These are phyloP conservation scores for Erpetoichthys calabaricus DNA, from an alignment of 2,797 vertebrate species.

Conservation along the genomic window DNA sequence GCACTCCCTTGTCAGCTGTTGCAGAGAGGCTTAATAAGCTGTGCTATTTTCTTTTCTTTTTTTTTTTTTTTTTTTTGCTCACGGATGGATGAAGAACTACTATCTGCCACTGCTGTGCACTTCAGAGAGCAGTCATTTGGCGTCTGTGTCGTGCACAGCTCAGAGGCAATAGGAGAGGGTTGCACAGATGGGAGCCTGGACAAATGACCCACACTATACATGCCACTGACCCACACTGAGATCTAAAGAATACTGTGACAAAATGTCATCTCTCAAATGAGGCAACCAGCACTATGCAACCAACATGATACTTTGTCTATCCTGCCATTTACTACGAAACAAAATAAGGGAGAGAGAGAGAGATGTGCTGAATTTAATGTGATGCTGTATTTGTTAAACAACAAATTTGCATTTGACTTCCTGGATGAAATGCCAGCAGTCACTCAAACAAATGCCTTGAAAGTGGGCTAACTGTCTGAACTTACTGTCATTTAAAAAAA, in stretches of 20 bases:
- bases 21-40: background rate
- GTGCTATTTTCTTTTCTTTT: background rate
- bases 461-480: conserved; percentile 19
- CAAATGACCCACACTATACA: conserved; percentile 34
- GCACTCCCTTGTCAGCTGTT: conserved; percentile 7
- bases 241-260: conserved; percentile 43
- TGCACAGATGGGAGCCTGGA: conserved; percentile 29
- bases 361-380: conserved; percentile 38
- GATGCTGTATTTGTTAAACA: conserved; percentile 25
- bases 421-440: conserved; percentile 48
- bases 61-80: conserved; percentile 3
- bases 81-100: conserved; percentile 5
- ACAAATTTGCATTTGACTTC: conserved; percentile 46
- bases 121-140: conserved; percentile 1
- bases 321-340: conserved; percentile 17
- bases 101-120: conserved; percentile 1
- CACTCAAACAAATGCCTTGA: conserved; percentile 46
- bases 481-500: no score
- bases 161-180: conserved; percentile 19
- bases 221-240: conserved; percentile 38
- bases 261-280: conserved; percentile 50
- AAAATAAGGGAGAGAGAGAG: conserved; percentile 21
- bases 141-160: conserved; percentile 5
- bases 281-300: conserved; percentile 19
- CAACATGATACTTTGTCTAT: conserved; percentile 16